Base-by-base conservation (phyloP, 2,113 vertebrate genomes). In the Bubo blakistoni region DNA sequence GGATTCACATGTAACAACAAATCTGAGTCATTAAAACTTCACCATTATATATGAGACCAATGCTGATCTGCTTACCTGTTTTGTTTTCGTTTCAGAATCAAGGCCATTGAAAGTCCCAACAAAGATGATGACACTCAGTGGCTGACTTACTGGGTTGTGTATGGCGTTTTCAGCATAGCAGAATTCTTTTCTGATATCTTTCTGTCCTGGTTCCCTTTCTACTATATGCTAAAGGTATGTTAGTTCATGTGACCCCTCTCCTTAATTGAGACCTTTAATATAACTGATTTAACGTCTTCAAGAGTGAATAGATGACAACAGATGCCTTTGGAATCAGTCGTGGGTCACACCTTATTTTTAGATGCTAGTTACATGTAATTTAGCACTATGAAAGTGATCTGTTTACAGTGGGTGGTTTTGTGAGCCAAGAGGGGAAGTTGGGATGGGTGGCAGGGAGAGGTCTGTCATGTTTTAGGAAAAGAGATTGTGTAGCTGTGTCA, bases 71-170 rank as follows among this genome's bases (percentile, higher is more conserved):
- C 22, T 97, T 20, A 55, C 36, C 51, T 85, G 12, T 86, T 89
- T 76, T 92, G 22, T 92, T 90, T 89, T 94, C 72, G 49, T 94
- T 97, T 32, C 98, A 99, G 99, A 93, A 99, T 99, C 90, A 99
- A 99, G 97, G 99, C 99, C 61, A 99, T 99, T 73, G 99, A 99
- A 98, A 99, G 99, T 86, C 97, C 98, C n/a, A 99, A 98, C 90
- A 99, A 99, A 98, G 99, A 99, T 0, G 99, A 99, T 17, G 99
- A 99, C 72, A 99, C 99, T 5, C 99, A 99, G 92, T 99, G 99
- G 99, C 98, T 99, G 96, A 99, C 98, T 49, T 99, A 99, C 97
- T 99, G 99, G 99, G 99, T 99, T 25, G 99, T 99, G 17, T 99
- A 99, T 11, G 99, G 99, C 2, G 62, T 99, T 91, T 99, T 99